Percentiles rank a stretch among this genome's conserved stretches.
These are phyloP conservation scores for Drosophila kuntzei DNA, from an alignment of 2,888 invertebrate genomes.

Conservation along the genomic window DNA sequence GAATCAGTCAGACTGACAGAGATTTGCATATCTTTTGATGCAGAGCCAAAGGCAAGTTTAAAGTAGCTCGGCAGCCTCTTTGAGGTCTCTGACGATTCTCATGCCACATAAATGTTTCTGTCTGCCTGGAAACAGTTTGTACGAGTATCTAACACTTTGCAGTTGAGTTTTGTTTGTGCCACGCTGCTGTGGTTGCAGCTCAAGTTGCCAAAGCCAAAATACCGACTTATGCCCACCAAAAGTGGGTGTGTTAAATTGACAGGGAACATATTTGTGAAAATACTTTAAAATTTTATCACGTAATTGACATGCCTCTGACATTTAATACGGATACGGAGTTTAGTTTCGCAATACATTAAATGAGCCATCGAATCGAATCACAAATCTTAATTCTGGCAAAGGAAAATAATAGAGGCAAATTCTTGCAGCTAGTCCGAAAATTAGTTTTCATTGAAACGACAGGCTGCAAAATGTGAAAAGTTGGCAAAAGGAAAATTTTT, in stretches of 20 bases:
- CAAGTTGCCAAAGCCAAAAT: conserved; percentile 23
- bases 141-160: conserved; percentile 12
- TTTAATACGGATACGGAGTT: conserved; percentile 2
- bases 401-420: background rate
- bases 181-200: conserved; percentile 34
- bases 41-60: conserved; percentile 44
- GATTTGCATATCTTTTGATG: conserved; percentile 70
- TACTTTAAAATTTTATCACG: conserved; percentile 38
- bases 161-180: conserved; percentile 24
- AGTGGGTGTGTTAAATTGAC: conserved; percentile 26
- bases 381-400: conserved; percentile 1
- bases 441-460: conserved; percentile 17
- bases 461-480: conserved; percentile 25
- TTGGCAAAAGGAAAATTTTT: conserved; percentile 35
- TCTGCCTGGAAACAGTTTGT: conserved; percentile 9
- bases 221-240: conserved; percentile 5
- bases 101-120: conserved; percentile 25
- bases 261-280: conserved; percentile 38
- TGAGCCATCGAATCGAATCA: conserved; percentile 7
- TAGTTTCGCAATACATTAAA: conserved; percentile 9
- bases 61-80: conserved; percentile 50
- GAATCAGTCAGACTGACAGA: conserved; percentile 10
- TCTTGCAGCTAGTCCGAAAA: conserved; percentile 5
- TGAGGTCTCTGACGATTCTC: conserved; percentile 41
- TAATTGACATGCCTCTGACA: conserved; percentile 52